These are phyloP conservation scores for Anneissia japonica DNA, from an alignment of 35 echinoderm and acorn worm species.

Conservation along the genomic window DNA sequence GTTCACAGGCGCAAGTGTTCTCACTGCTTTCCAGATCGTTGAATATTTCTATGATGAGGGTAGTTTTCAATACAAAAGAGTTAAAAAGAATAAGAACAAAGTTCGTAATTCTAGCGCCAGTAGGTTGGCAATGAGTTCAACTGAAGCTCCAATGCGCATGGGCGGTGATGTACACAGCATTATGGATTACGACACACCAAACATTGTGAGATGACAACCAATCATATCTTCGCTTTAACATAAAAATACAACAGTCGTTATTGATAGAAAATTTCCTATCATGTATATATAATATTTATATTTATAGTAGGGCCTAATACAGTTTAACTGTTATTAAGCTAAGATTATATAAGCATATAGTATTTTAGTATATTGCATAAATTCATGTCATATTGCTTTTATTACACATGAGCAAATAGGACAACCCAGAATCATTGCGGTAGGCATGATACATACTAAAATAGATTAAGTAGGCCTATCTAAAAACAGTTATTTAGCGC, in stretches of 20 bases:
- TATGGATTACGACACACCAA: background rate
- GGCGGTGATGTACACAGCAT: background rate
- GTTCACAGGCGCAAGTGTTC: constrained; percentile 71
- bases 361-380: too few relatives aligned
- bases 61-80: background rate
- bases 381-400: too few relatives aligned
- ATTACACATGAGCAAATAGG: too few relatives aligned
- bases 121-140: background rate
- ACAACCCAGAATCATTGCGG: too few relatives aligned
- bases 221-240: background rate
- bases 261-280: too few relatives aligned
- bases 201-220: background rate
- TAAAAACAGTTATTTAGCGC: too few relatives aligned
- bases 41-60: constrained; percentile 83
- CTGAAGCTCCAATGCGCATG: background rate
- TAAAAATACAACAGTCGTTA: background rate
- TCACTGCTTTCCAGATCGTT: constrained; percentile 70
- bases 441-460: too few relatives aligned
- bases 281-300: too few relatives aligned
- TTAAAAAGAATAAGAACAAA: background rate
- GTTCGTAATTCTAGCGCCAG: background rate
- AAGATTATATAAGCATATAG: too few relatives aligned
- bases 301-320: too few relatives aligned
- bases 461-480: too few relatives aligned
- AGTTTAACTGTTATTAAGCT: too few relatives aligned